Evolutionary conservation across 2,888 invertebrate genomes (phyloP), one percentile per base, ranked within the genome.

Genomic region (Serrognathus titanus): DNA sequence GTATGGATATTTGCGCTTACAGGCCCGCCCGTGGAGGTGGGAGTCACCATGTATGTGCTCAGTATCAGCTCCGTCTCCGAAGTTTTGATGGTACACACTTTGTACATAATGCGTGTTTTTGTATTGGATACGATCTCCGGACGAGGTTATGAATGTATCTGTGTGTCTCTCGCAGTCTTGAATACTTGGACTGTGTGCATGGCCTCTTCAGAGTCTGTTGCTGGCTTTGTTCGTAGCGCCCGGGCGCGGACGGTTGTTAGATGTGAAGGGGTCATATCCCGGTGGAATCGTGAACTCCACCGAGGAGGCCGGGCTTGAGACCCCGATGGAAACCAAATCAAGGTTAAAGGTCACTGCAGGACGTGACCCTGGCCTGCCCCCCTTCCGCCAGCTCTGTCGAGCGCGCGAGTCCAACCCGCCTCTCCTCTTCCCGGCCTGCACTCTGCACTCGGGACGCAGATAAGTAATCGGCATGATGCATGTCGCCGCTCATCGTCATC

Each of bases 11-110:
- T 73, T 71, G 70, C 71, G 69, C 67, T 87, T 92, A 80, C 90
- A 94, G 94, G 92, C 88, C 90, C 91, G 81, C 94, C 96, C 78
- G 95, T 96, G 83, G 94, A 93, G 82, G 94, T 96, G 81, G 94
- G 94, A 81, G 94, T 95, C 83, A 94, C 95, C 83, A 94, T 96
- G 90, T 94, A 94, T 86, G 94, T 96, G 83, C 91, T 94, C 83
- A 93, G 93, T 85, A 96, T 96, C 87, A 93, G 94, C 86, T 94
- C 94, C 82, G 92, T 96, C 83, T 94, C 94, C 83, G 96, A 96
- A 88, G 95, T 94, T 81, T 88, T 93, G 85, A 95, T 95, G 94
- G 94, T 94, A 90, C 58, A 55, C 54, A 52, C 41, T 51, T 24
- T 52, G 43, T 52, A 52, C 43, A 37, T 49, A 38, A 49, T 52